phyloP scores from a whole-genome alignment of 2,797 vertebrate genomes.

The Xiphorhynchus erythropygius region DNA sequence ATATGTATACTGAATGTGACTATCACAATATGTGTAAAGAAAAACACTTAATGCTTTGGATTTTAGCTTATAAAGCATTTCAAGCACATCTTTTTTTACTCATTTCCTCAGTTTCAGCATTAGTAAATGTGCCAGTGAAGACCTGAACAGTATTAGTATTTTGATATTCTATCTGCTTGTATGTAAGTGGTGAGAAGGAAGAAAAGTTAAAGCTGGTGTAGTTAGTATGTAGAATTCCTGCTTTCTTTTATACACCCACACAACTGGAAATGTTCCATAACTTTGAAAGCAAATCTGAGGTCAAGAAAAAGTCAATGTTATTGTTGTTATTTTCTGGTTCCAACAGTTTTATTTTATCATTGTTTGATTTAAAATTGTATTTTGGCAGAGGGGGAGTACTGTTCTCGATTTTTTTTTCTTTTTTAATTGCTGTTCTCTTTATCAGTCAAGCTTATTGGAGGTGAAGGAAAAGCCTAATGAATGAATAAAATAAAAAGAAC shows the following conservation, averaged over 20 bases:
- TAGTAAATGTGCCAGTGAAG: not conserved
- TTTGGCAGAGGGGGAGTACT: not conserved
- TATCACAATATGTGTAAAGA: not conserved
- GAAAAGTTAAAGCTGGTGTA: not conserved
- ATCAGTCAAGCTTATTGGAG: not conserved
- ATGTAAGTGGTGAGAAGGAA: not conserved
- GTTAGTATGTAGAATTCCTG: not conserved
- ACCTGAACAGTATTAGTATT: not conserved
- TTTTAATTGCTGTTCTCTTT: not conserved
- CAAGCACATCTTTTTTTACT: not conserved
- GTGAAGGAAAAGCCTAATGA: not conserved
- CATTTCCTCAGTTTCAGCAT: not conserved
- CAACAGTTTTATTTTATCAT: not conserved
- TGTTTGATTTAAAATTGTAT: not conserved
- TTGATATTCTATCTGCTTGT: not conserved
- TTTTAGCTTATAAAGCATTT: not conserved
- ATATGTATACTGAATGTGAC: not conserved
- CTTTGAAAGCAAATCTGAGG: constrained; percentile 4
- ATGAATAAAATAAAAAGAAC: not conserved
- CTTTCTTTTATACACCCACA: not conserved
- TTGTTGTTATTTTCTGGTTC: not conserved
- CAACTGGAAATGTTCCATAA: constrained; percentile 12
- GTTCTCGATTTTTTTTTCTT: not conserved
- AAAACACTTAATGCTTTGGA: not conserved
- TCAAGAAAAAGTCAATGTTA: not conserved